Evolutionary conservation across 2,797 vertebrate genomes (phyloP).

Genomic region (Darevskia mixta): DNA sequence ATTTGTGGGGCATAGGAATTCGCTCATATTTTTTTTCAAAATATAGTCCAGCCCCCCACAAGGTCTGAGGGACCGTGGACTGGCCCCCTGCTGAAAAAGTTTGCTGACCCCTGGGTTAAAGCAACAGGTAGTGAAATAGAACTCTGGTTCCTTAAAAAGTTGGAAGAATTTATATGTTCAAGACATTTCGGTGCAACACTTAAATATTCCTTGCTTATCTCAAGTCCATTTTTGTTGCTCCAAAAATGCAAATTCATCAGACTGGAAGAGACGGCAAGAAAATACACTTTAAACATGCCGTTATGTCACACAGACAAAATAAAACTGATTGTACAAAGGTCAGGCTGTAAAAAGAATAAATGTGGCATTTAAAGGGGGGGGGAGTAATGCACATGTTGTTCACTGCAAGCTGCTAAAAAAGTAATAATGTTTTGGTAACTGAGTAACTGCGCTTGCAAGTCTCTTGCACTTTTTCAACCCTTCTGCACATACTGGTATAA

Average conservation of each 20-base stretch:
- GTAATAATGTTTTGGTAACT: neutral
- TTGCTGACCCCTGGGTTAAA: neutral
- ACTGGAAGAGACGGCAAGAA: neutral
- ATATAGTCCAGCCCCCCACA: too few species aligned
- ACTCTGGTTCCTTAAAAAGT: neutral
- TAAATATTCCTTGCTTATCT: neutral
- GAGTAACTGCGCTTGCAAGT: neutral
- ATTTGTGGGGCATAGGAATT: too few species aligned
- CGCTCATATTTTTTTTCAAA: too few species aligned
- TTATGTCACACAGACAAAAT: neutral
- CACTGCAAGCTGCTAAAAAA: neutral
- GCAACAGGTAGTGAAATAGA: neutral
- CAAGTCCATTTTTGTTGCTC: conserved; percentile 22
- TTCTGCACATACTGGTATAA: neutral
- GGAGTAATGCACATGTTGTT: neutral
- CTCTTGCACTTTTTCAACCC: neutral
- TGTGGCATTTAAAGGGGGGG: neutral
- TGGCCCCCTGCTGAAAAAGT: too few species aligned
- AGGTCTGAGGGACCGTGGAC: too few species aligned
- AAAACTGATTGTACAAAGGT: conserved; percentile 9
- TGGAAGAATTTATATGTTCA: neutral
- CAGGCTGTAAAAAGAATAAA: neutral
- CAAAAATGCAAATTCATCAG: neutral
- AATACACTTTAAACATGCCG: conserved; percentile 11
- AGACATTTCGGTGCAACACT: neutral